Percentiles rank a stretch among this genome's conserved stretches.
Conservation (phyloP, 2,888 invertebrate genomes). For the Tinea semifulvella region DNA sequence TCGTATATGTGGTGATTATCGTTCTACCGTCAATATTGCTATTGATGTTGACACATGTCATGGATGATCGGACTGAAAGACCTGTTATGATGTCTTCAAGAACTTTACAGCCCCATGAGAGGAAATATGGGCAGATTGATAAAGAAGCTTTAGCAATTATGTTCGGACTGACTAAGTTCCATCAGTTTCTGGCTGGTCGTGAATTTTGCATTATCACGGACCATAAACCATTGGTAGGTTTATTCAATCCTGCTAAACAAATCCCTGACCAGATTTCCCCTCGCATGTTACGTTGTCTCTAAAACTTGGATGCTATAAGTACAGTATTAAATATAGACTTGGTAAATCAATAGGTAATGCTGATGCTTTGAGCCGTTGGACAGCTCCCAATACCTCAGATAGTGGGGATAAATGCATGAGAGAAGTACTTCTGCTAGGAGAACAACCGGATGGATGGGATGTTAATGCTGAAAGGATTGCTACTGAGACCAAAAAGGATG, state of each 20-base stretch:
- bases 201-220: conserved; percentile 20
- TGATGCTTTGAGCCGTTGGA: conserved; percentile 22
- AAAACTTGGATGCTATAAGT: conserved; percentile 21
- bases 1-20: too few species aligned
- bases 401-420: conserved; percentile 15
- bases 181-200: not conserved
- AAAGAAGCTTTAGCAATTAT: conserved; percentile 21
- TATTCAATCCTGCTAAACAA: conserved; percentile 17
- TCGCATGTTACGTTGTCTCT: conserved; percentile 20
- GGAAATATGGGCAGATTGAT: conserved; percentile 19
- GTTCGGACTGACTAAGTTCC: conserved; percentile 17
- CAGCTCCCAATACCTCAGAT: conserved; percentile 16
- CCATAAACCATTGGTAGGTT: conserved; percentile 17
- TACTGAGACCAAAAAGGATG: conserved; percentile 15
- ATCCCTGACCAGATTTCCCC: conserved; percentile 20
- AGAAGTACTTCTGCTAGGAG: conserved; percentile 20
- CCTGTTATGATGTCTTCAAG: conserved; percentile 18
- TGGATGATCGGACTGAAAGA: conserved; percentile 20
- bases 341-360: conserved; percentile 22
- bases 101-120: conserved; percentile 19
- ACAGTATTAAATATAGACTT: conserved; percentile 20
- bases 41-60: conserved; percentile 17
- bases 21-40: too few species aligned
- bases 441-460: conserved; percentile 17
- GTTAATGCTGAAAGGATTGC: conserved; percentile 16